Conservation (phyloP, 23 tunicate species). For the Trididemnum clinides region DNA sequence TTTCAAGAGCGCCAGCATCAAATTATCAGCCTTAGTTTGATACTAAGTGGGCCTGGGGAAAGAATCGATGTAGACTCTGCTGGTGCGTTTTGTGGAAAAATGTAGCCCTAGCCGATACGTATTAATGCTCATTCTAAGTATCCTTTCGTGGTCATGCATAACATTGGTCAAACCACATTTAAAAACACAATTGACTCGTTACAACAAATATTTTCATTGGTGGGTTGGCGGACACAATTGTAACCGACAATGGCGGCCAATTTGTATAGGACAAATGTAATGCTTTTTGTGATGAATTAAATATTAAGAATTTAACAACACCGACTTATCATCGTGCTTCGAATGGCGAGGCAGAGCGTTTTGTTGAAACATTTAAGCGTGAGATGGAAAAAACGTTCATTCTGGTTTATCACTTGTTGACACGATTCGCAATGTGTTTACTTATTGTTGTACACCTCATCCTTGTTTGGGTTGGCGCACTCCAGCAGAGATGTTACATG, state of each 20-base stretch:
- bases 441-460: neutral
- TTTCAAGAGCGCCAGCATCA: no score
- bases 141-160: no score
- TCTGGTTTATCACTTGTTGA: neutral
- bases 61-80: no score
- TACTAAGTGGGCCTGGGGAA: no score
- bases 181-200: neutral
- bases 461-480: neutral
- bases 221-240: constrained; percentile 3
- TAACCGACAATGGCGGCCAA: constrained; percentile 6
- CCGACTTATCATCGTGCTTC: neutral
- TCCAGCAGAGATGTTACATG: constrained; percentile 10
- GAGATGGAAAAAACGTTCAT: neutral
- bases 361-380: neutral
- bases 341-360: neutral
- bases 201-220: neutral
- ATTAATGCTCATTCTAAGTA: no score
- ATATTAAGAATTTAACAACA: neutral
- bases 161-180: neutral
- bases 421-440: neutral
- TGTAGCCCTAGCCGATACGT: no score
- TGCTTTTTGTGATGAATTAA: neutral
- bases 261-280: neutral
- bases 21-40: no score
- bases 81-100: no score